phyloP scores from a whole-genome alignment of 1,140 invertebrate species.

The Chionoecetes opilio region DNA sequence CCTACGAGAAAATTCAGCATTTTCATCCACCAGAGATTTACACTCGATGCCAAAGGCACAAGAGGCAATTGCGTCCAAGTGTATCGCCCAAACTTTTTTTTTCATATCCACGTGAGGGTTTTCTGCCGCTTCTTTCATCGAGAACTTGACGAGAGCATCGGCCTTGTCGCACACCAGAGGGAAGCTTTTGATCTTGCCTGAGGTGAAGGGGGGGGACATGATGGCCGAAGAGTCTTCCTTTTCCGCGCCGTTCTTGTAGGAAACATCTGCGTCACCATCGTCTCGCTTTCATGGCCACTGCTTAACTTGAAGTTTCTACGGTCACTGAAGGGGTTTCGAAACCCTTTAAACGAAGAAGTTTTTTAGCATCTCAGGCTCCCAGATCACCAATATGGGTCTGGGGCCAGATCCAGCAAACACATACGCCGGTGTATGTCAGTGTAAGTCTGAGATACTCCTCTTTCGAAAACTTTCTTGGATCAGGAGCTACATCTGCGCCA shows the following conservation, averaged over 20 bases:
- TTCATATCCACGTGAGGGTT: no score
- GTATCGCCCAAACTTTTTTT: no score
- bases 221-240: conserved; percentile 69
- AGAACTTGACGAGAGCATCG: no score
- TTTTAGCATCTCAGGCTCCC: conserved; percentile 87
- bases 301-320: conserved; percentile 82
- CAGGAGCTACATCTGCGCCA: no score
- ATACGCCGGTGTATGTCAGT: no score
- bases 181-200: conserved; percentile 81
- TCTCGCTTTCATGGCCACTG: background rate
- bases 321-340: conserved; percentile 88
- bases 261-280: conserved; percentile 67
- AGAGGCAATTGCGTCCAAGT: no score
- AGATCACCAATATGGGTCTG: conserved; percentile 85
- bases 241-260: conserved; percentile 58
- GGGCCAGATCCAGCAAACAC: conserved; percentile 53
- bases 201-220: conserved; percentile 80
- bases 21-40: no score
- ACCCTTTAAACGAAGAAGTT: conserved; percentile 86
- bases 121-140: no score
- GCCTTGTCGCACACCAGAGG: conserved; percentile 85
- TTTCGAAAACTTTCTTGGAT: no score
- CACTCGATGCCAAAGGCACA: no score
- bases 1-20: no score
- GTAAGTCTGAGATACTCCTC: no score